Evolutionary conservation across 2,888 invertebrate species (phyloP).

Genomic region (Agrochola lota): DNA sequence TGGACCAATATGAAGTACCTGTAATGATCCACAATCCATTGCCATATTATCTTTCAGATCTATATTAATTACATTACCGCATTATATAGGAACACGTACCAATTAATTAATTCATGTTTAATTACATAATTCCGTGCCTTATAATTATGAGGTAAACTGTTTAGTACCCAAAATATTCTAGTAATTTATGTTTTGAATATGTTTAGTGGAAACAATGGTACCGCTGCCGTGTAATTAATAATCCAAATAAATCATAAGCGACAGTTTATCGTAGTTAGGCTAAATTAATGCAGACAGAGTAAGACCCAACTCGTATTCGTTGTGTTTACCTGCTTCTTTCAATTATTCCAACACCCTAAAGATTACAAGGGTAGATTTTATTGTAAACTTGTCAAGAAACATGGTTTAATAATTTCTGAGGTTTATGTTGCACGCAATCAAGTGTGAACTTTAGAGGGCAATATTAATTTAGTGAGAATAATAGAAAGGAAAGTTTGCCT

Average conservation of each 20-base stretch:
- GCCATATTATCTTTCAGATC: slow-evolving; percentile 1
- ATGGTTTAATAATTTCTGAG: slow-evolving; percentile 28
- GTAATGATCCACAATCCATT: neutral
- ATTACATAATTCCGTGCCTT: slow-evolving; percentile 27
- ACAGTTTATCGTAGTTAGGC: slow-evolving; percentile 45
- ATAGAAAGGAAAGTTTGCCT: neutral
- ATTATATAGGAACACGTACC: neutral
- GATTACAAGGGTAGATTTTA: slow-evolving; percentile 55
- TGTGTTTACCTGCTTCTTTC: slow-evolving; percentile 43
- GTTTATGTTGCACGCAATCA: slow-evolving; percentile 34
- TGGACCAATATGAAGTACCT: neutral
- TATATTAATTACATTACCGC: slow-evolving; percentile 17
- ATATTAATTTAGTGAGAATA: slow-evolving; percentile 32
- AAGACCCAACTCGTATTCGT: slow-evolving; percentile 24
- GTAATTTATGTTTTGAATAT: slow-evolving; percentile 49
- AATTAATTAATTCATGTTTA: slow-evolving; percentile 33
- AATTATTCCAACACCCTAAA: slow-evolving; percentile 57
- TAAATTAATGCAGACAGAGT: slow-evolving; percentile 49
- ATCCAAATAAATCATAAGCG: slow-evolving; percentile 50
- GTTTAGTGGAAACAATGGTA: slow-evolving; percentile 34
- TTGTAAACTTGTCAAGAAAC: slow-evolving; percentile 43
- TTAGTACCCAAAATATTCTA: slow-evolving; percentile 35
- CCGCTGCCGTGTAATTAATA: slow-evolving; percentile 35
- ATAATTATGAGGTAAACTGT: slow-evolving; percentile 49
- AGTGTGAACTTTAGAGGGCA: slow-evolving; percentile 8